phyloP scores from a whole-genome alignment of 1,140 invertebrate species.

The Drosophila aff. region DNA sequence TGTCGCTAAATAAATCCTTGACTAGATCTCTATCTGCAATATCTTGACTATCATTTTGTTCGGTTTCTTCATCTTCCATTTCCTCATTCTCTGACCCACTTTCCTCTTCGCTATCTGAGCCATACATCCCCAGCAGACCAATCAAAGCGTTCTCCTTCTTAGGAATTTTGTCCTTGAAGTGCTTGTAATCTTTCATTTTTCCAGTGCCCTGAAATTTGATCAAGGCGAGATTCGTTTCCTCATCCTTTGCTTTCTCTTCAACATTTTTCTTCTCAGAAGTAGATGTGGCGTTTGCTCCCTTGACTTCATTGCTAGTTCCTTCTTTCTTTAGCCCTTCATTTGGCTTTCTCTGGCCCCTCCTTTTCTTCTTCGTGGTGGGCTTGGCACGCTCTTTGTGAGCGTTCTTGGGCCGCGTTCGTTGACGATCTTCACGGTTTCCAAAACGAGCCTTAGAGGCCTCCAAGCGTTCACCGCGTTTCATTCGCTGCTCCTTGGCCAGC shows the following conservation, averaged over 20 bases:
- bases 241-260: not conserved
- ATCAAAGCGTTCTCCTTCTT: slow-evolving; percentile 45
- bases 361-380: slow-evolving; percentile 5
- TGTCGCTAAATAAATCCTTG: not conserved
- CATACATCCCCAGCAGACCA: slow-evolving; percentile 73
- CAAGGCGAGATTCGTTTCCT: not conserved
- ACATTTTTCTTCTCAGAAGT: not conserved
- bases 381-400: slow-evolving; percentile 7
- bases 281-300: not conserved
- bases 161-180: slow-evolving; percentile 40
- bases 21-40: not conserved
- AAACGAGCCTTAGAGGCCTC: slow-evolving; percentile 85
- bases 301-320: not conserved
- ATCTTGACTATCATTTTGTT: too few relatives aligned
- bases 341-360: not conserved
- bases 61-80: not conserved
- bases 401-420: slow-evolving; percentile 16
- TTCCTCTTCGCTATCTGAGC: slow-evolving; percentile 69
- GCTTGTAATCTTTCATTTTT: slow-evolving; percentile 63
- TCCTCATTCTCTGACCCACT: slow-evolving; percentile 30
- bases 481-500: slow-evolving; percentile 88
- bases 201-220: slow-evolving; percentile 66
- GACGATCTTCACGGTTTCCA: slow-evolving; percentile 79
- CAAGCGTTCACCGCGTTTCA: slow-evolving; percentile 89
- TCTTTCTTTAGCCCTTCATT: not conserved